phyloP scores from a whole-genome alignment of 1,140 invertebrate species.

The Helicoverpa zea region DNA sequence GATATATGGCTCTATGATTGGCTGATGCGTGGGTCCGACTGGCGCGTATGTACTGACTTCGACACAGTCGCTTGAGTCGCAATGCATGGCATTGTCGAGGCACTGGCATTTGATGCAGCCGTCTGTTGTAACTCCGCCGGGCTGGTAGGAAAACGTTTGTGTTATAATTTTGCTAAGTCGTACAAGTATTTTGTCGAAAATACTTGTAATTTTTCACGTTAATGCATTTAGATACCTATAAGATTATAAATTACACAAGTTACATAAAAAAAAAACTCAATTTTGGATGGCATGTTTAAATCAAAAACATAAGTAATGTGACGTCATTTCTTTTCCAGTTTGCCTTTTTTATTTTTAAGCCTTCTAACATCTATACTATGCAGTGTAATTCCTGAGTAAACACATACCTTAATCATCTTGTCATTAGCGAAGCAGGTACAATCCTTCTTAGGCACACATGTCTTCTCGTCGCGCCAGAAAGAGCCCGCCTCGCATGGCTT shows the following conservation, averaged over 20 bases:
- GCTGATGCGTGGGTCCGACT: slow-evolving; percentile 55
- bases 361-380: too few species aligned
- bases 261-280: too few species aligned
- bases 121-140: slow-evolving; percentile 87
- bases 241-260: too few species aligned
- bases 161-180: too few species aligned
- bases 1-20: slow-evolving; percentile 55
- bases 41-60: slow-evolving; percentile 43
- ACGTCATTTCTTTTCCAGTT: too few species aligned
- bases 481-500: slow-evolving; percentile 63
- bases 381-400: neutral
- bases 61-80: slow-evolving; percentile 87
- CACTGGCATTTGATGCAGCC: slow-evolving; percentile 92
- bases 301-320: too few species aligned
- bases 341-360: too few species aligned
- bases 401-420: slow-evolving; percentile 88
- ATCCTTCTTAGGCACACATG: slow-evolving; percentile 90
- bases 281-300: too few species aligned
- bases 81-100: slow-evolving; percentile 91
- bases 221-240: too few species aligned
- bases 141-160: slow-evolving; percentile 74
- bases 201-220: too few species aligned
- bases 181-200: too few species aligned
- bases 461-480: slow-evolving; percentile 89
- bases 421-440: slow-evolving; percentile 91